Evolutionary conservation across 2,888 invertebrate genomes (phyloP).

Genomic region (Diarsia mendica): DNA sequence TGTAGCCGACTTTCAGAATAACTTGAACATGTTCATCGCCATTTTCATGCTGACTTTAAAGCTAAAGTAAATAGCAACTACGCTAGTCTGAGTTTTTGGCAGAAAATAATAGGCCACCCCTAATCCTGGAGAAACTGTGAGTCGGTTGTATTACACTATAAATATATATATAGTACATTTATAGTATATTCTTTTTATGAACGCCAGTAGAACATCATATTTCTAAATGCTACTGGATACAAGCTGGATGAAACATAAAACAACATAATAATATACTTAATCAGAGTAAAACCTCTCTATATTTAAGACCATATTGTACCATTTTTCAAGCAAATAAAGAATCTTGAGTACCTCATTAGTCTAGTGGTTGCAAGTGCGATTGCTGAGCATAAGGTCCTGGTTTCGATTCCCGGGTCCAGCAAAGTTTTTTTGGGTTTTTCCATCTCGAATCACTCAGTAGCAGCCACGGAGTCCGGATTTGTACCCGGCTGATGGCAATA

Average conservation of each 20-base stretch:
- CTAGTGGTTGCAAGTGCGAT: too few species aligned
- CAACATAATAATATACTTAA: background rate
- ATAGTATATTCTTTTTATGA: background rate
- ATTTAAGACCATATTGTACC: too few species aligned
- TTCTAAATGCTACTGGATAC: background rate
- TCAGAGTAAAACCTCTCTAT: too few species aligned
- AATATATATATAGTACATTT: background rate
- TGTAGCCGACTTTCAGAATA: slow-evolving; percentile 43
- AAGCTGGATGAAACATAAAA: background rate
- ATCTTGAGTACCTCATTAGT: too few species aligned
- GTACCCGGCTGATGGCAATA: too few species aligned
- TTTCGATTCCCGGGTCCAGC: too few species aligned
- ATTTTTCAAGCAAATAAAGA: too few species aligned
- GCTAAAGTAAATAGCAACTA: slow-evolving; percentile 29
- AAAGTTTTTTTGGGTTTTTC: too few species aligned
- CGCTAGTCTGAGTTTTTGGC: slow-evolving; percentile 10
- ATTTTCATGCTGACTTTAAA: slow-evolving; percentile 47
- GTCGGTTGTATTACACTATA: background rate
- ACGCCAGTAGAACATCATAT: background rate
- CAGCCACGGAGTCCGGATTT: too few species aligned
- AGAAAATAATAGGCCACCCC: slow-evolving; percentile 3
- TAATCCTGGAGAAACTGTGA: background rate
- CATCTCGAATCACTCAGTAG: too few species aligned
- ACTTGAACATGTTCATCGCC: slow-evolving; percentile 37
- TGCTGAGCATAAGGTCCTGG: too few species aligned